A percentile compares a stretch with the other conserved stretches of the same genome.
Evolutionary conservation across 2,113 vertebrate genomes (phyloP).

Genomic region (Silurus asotus): DNA sequence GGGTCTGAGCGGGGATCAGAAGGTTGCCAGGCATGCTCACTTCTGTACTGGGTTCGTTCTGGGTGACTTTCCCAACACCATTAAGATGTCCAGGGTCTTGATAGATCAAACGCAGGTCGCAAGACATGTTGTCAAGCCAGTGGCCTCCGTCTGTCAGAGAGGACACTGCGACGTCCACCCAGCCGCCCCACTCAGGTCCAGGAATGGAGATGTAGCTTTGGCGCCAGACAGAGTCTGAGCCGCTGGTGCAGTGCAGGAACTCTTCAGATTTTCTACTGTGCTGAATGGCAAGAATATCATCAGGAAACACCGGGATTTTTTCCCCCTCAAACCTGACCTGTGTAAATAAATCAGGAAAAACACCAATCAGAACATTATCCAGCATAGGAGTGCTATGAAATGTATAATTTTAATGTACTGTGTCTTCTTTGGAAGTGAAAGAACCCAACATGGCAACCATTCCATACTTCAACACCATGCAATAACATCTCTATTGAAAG

Average conservation of each 20-base stretch:
- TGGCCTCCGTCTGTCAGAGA: constrained; percentile 43
- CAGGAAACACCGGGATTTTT: constrained; percentile 70
- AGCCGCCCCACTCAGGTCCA: constrained; percentile 68
- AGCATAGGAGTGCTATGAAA: too few relatives aligned
- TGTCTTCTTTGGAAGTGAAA: too few relatives aligned
- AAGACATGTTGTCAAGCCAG: constrained; percentile 74
- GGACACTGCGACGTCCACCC: constrained; percentile 68
- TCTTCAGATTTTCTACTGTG: constrained; percentile 65
- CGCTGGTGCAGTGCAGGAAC: constrained; percentile 66
- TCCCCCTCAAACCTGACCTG: constrained; percentile 66
- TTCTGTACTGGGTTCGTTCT: constrained; percentile 36
- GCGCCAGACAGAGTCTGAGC: constrained; percentile 68
- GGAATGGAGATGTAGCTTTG: constrained; percentile 74
- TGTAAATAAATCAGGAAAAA: not conserved
- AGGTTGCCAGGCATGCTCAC: constrained; percentile 39
- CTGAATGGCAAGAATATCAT: constrained; percentile 76
- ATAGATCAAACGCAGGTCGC: constrained; percentile 72
- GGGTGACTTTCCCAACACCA: constrained; percentile 48
- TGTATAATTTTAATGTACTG: too few relatives aligned
- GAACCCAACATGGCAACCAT: too few relatives aligned
- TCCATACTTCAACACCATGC: too few relatives aligned
- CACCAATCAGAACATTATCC: not conserved
- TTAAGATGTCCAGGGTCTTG: constrained; percentile 56
- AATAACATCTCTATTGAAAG: too few relatives aligned
- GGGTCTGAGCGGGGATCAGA: constrained; percentile 1